Conservation (phyloP, 37 sponge, comb jelly and placozoan species). For the Spongilla lacustris region DNA sequence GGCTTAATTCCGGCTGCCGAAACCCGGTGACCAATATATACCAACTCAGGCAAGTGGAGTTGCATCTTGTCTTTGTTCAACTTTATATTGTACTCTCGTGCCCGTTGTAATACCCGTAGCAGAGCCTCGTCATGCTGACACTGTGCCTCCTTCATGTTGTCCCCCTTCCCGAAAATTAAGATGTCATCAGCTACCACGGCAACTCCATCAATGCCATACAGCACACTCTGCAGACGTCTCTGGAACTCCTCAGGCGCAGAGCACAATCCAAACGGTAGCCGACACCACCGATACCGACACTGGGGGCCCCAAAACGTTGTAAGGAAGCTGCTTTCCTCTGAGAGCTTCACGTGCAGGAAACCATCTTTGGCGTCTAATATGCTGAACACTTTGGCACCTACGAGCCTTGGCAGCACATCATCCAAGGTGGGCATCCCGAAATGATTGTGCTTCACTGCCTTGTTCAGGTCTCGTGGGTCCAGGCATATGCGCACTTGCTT, state of each 20-base stretch:
- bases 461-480: constrained; percentile 57
- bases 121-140: constrained; percentile 14
- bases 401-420: constrained; percentile 23
- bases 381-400: constrained; percentile 14
- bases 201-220: constrained; percentile 34
- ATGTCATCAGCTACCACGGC: constrained; percentile 37
- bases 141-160: background rate
- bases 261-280: constrained; percentile 39
- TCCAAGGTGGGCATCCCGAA: constrained; percentile 27
- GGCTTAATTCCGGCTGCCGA: constrained; percentile 6
- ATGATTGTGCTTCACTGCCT: constrained; percentile 36
- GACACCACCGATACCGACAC: constrained; percentile 5
- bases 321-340: constrained; percentile 4
- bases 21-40: constrained; percentile 2
- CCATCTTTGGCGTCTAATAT: constrained; percentile 24
- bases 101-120: background rate
- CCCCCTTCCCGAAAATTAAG: constrained; percentile 23
- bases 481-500: constrained; percentile 30
- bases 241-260: constrained; percentile 37
- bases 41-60: background rate
- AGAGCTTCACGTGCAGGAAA: constrained; percentile 25
- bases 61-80: constrained; percentile 12
- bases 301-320: constrained; percentile 45
- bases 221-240: background rate
- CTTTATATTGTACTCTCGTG: background rate